A percentile compares a stretch with the other conserved stretches of the same genome.
These are phyloP conservation scores for Sus scrofa DNA, from an alignment of 2,113 vertebrate species.

Conservation along the genomic window T2T-Sscrofa CM000830.6:11742001-11742500, in stretches of 20 bases:
- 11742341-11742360: conserved; percentile 7
- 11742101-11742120: not conserved
- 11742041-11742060: conserved; percentile 55
- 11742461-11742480: not conserved
- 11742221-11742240: not conserved
- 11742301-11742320: not conserved
- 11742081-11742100: conserved; percentile 29
- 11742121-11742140: not conserved
- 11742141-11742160: not conserved
- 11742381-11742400: not conserved
- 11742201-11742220: not conserved
- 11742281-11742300: not conserved
- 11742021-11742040: conserved; percentile 25
- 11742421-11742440: not conserved
- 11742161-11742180: not conserved
- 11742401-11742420: not conserved
- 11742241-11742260: not conserved
- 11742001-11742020: conserved; percentile 55
- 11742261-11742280: not conserved
- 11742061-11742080: conserved; percentile 62
- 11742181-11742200: conserved; percentile 8
- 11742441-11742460: not conserved
- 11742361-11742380: not conserved
- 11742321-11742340: not conserved
- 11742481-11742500: not conserved